phyloP scores from a whole-genome alignment of 2,888 invertebrate genomes.

The Orthosia gracilis region DNA sequence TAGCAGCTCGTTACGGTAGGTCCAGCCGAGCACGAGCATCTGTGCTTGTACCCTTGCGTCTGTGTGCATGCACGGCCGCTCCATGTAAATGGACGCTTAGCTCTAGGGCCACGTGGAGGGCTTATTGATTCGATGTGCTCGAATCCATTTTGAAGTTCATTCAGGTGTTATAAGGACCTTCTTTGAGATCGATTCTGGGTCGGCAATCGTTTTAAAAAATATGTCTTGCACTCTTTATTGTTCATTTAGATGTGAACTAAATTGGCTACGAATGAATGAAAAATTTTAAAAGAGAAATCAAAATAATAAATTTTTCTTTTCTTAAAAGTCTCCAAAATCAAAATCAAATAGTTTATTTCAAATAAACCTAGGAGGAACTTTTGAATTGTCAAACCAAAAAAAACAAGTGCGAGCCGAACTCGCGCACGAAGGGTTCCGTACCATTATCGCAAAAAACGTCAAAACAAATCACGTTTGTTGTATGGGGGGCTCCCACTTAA shows the following conservation, averaged over 20 bases:
- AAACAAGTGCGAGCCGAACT: no score
- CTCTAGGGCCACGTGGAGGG: conserved; percentile 11
- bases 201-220: not conserved
- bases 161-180: conserved; percentile 27
- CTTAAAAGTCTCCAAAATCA: no score
- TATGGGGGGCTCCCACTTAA: no score
- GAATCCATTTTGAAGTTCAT: conserved; percentile 22
- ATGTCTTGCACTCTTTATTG: not conserved
- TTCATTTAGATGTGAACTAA: not conserved
- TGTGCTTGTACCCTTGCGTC: conserved; percentile 33
- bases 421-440: no score
- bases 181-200: not conserved
- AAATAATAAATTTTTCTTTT: no score
- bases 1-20: conserved; percentile 81
- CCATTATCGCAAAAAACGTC: no score
- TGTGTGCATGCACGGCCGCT: conserved; percentile 35
- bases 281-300: not conserved
- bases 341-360: no score
- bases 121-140: conserved; percentile 23
- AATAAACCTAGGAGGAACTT: no score
- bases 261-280: not conserved
- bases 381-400: no score
- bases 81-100: conserved; percentile 41
- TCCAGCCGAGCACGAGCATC: conserved; percentile 66
- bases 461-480: no score